A percentile compares a stretch with the other conserved stretches of the same genome.
phyloP scores from a whole-genome alignment of 1,140 invertebrate genomes.

The Cylas formicarius region DNA sequence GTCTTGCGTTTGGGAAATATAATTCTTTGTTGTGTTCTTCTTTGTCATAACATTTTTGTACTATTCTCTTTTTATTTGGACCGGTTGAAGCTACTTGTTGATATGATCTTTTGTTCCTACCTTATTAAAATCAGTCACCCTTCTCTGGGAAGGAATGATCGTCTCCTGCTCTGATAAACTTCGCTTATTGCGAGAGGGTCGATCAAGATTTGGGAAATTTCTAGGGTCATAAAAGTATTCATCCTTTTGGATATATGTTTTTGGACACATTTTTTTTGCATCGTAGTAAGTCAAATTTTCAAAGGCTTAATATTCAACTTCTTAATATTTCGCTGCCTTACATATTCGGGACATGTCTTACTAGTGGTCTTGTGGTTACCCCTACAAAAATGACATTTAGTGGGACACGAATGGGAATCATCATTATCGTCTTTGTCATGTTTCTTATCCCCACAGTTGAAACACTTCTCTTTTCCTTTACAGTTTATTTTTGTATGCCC shows the following conservation, averaged over 20 bases:
- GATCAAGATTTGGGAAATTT: too few relatives aligned
- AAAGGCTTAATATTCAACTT: slow-evolving; percentile 6
- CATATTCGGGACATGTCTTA: slow-evolving; percentile 2
- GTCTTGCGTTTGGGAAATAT: slow-evolving; percentile 7
- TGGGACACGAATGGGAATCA: neutral
- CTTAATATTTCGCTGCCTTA: slow-evolving; percentile 3
- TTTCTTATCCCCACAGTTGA: slow-evolving; percentile 7
- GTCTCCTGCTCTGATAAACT: too few relatives aligned
- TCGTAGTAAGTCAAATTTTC: slow-evolving; percentile 14
- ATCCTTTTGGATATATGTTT: too few relatives aligned
- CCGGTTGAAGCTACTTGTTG: slow-evolving; percentile 1
- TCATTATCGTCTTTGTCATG: neutral
- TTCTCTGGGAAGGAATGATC: slow-evolving; percentile 2
- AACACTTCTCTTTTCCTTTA: slow-evolving; percentile 10
- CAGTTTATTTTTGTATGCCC: slow-evolving; percentile 15
- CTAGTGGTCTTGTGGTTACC: neutral
- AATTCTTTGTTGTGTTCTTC: slow-evolving; percentile 5
- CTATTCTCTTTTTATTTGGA: slow-evolving; percentile 5
- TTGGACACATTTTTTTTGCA: neutral
- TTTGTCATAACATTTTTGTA: slow-evolving; percentile 6
- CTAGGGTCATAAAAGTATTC: too few relatives aligned
- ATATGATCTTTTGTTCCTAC: slow-evolving; percentile 1
- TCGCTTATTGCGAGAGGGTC: too few relatives aligned
- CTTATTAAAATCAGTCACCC: neutral
- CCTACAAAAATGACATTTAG: slow-evolving; percentile 4